phyloP scores from a whole-genome alignment of 2,797 vertebrate species.

The Acanthornis magna region DNA sequence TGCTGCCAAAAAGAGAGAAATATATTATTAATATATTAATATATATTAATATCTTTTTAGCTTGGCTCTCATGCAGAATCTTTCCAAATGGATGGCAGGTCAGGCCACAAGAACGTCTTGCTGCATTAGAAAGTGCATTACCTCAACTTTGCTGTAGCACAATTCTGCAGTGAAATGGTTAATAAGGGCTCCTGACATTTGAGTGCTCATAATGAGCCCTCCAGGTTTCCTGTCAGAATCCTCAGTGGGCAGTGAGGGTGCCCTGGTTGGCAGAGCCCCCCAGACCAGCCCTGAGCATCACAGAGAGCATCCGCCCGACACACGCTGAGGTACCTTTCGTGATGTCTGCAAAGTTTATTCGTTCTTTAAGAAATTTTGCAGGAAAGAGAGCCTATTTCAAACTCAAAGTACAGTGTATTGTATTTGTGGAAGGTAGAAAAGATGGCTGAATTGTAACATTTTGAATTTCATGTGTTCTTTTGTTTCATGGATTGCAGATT shows the following conservation, averaged over 20 bases:
- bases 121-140: background rate
- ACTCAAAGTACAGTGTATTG: background rate
- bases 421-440: constrained; percentile 40
- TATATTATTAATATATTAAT: background rate
- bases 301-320: background rate
- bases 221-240: background rate
- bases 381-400: constrained; percentile 21
- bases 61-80: background rate
- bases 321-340: background rate
- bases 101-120: background rate
- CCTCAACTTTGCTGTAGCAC: background rate
- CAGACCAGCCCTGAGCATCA: background rate
- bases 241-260: background rate
- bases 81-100: background rate
- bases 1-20: background rate
- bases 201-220: background rate
- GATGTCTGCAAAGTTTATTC: background rate
- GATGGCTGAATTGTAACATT: constrained; percentile 30
- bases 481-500: constrained; percentile 5
- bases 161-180: background rate
- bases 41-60: background rate
- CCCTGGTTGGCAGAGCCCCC: background rate
- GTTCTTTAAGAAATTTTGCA: constrained; percentile 39
- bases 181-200: background rate
- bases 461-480: constrained; percentile 33